Evolutionary conservation across 2,797 vertebrate species (phyloP), one percentile per base, ranked within the genome.

Genomic region (Selene dorsalis): DNA sequence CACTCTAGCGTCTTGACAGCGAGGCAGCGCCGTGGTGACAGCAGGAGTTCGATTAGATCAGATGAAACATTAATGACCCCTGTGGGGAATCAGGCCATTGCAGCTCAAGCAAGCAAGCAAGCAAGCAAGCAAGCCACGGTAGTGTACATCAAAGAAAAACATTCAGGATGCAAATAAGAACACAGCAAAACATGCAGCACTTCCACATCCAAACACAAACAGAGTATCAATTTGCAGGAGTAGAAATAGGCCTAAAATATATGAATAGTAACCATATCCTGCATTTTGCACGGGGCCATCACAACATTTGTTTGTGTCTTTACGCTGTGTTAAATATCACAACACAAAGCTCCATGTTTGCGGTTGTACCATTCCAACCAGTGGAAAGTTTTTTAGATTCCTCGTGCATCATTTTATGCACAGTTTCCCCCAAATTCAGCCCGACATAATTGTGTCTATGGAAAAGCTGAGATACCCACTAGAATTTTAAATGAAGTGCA

Each of bases 41-140:
- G 86, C 88, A 65, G 81, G 84, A 65, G 72, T 78, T 85, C 56
- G 57, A 89, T 90, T 82, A 87, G 82, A 88, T 89, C 47, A 78
- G 65, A 91, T 87, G 72, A 91, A 92, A 92, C 84, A 83, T 89
- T 88, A 77, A 91, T 76, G 79, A 87, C 83, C 69, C 71, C 85
- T 32, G 74, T 39, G 77, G 82, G 73, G 81, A 88, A 87, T 83
- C 63, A 58, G 73, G 74, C 75, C 62, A n/a, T 61, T 30, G 73
- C 79, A 69, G 70, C 75, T n/a, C 55, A 75, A 69, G 70, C 75
- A 58, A 73, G 39, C 61, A 6, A 70, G 43, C 28, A n/a, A n/a
- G n/a, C 55, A 75, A 69, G 70, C 75, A 58, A 73, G 39, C 61
- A 6, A 70, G 43, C 28, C 24, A 28, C 17, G 30, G 56, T 65